Base-by-base conservation (phyloP, 64 coral and sea anemone species). In the Porites lutea region DNA sequence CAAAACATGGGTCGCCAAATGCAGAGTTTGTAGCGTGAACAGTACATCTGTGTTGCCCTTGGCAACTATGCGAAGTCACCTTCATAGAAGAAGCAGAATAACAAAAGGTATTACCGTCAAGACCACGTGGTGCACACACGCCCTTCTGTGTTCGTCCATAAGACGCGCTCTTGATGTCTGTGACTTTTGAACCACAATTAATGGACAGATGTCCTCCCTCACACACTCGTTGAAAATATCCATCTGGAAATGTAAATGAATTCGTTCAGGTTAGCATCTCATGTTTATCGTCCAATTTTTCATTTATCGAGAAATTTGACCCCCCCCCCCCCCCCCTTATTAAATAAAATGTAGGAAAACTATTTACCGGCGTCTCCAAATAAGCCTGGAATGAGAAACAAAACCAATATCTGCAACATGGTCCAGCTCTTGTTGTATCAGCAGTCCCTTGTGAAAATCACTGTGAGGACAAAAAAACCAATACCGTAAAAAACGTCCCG, bases 1-100 rank as follows among this genome's bases (percentile, higher is more conserved):
- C 78, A 46, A 62, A 2, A 81, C 78, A 81, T 12, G 78, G 78
- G 58, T 81, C 78, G 20, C 78, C 23, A 61, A 81, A 81, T 5
- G 22, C 78, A 0, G 78, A 43, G 4, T 81, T 81, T 12, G 55
- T 4, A 61, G 58, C 54, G 57, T 78, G 19, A 5, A 78, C 6
- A 55, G 50, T 57, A 20, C 75, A 78, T 4, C n/a, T 55, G n/a
- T 16, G 5, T 8, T 23, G 51, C 0, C 75, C 75, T 19, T 78
- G 19, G 50, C 75, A 78, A 18, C n/a, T 18, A 9, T 23, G 50
- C n/a, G 2, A 59, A 57, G 49, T 51, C 2, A 78, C 0, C 6
- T 2, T 49, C 73, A 43, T 46, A 0, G 73, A 75, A 49, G 5
- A 16, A 51, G 44, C 73, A 52, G 73, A 44, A 49, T 75, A 47